These are phyloP conservation scores for Drosophila ezoana DNA, from an alignment of 2,888 invertebrate genomes.

Conservation along the genomic window DNA sequence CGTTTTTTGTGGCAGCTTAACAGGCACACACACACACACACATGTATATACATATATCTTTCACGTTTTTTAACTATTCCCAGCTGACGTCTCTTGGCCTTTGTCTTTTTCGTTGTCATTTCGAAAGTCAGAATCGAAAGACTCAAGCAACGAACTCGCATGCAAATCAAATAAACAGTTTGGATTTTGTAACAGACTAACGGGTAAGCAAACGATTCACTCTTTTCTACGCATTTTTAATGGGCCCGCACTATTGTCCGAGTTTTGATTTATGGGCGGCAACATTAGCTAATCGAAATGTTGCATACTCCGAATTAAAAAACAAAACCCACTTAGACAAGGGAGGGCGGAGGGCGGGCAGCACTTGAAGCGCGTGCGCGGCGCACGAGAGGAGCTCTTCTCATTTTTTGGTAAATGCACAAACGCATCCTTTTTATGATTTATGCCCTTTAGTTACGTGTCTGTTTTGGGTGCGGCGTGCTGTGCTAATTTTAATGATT, in stretches of 20 bases:
- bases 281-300: slow-evolving; percentile 72
- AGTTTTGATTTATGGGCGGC: slow-evolving; percentile 64
- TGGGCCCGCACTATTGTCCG: slow-evolving; percentile 50
- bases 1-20: slow-evolving; percentile 19
- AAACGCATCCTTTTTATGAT: slow-evolving; percentile 56
- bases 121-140: slow-evolving; percentile 52
- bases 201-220: slow-evolving; percentile 57
- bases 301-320: slow-evolving; percentile 39
- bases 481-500: slow-evolving; percentile 69
- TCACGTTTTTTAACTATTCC: not conserved
- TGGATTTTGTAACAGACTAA: slow-evolving; percentile 65
- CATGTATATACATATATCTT: not conserved
- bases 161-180: slow-evolving; percentile 46
- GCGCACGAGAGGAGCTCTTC: slow-evolving; percentile 35
- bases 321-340: slow-evolving; percentile 18
- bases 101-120: slow-evolving; percentile 35
- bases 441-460: slow-evolving; percentile 54
- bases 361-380: slow-evolving; percentile 58
- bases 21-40: slow-evolving; percentile 9
- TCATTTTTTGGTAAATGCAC: slow-evolving; percentile 31
- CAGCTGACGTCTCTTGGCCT: slow-evolving; percentile 11
- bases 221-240: slow-evolving; percentile 44
- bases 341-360: slow-evolving; percentile 7
- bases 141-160: slow-evolving; percentile 61
- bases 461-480: slow-evolving; percentile 46